These are phyloP conservation scores for Urocynchramus pylzowi DNA, from an alignment of 2,113 vertebrate species.

Conservation along the genomic window DNA sequence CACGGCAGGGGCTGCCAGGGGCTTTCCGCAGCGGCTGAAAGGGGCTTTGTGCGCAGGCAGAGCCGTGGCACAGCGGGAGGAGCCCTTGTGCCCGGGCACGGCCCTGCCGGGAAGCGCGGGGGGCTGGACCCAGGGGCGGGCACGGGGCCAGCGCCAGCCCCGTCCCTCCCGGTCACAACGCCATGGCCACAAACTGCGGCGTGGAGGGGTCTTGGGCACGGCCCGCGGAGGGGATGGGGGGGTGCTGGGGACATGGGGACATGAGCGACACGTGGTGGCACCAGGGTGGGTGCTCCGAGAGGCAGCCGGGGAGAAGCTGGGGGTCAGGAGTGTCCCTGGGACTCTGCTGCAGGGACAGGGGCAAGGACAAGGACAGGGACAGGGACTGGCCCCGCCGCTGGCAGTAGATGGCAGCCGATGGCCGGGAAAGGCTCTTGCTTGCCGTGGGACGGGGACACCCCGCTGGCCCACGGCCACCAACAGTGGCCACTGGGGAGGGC, in stretches of 20 bases:
- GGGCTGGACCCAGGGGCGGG: not conserved
- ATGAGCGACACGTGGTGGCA: fast-evolving
- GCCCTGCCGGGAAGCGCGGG: not conserved
- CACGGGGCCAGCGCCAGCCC: not conserved
- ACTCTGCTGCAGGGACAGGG: not conserved
- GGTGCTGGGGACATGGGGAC: not conserved
- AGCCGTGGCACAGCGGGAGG: not conserved
- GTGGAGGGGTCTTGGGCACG: not conserved
- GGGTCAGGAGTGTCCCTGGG: not conserved
- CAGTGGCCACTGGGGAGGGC: fast-evolving
- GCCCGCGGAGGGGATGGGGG: too few relatives aligned
- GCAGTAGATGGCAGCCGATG: slow-evolving; percentile 10
- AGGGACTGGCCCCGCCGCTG: not conserved
- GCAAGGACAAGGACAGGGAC: not conserved
- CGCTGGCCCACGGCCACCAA: not conserved
- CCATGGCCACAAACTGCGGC: not conserved
- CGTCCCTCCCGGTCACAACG: fast-evolving
- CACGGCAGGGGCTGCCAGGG: not conserved
- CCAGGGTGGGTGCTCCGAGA: fast-evolving
- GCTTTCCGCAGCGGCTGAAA: not conserved
- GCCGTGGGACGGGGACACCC: not conserved
- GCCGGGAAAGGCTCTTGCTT: not conserved
- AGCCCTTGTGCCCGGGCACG: not conserved
- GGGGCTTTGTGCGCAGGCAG: not conserved
- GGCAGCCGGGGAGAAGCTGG: fast-evolving